phyloP scores from a whole-genome alignment of 2,113 vertebrate species.

The Ursus arctos region DNA sequence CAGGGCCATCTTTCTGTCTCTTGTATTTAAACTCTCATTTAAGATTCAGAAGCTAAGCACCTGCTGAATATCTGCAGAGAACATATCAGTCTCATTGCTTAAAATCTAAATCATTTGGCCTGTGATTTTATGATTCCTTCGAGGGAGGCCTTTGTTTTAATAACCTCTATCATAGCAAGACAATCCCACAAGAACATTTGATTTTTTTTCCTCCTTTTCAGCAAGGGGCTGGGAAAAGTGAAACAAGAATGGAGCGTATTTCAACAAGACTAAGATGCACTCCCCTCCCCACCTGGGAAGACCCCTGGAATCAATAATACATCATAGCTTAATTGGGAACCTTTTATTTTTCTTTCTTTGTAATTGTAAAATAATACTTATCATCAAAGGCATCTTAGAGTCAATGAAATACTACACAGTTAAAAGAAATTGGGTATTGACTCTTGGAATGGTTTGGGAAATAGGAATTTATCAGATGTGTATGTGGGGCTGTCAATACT shows the following conservation, averaged over 20 bases:
- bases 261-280: constrained; percentile 17
- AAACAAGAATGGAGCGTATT: not conserved
- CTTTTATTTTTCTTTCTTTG: constrained; percentile 19
- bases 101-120: not conserved
- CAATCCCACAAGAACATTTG: not conserved
- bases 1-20: not conserved
- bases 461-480: not conserved
- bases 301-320: not conserved
- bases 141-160: not conserved
- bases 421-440: not conserved
- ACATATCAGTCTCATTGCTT: not conserved
- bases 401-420: not conserved
- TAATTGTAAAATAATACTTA: not conserved
- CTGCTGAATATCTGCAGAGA: not conserved
- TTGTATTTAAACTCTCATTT: not conserved
- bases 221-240: constrained; percentile 7
- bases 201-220: not conserved
- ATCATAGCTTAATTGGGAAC: not conserved
- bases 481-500: not conserved
- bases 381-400: constrained; percentile 2
- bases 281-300: not conserved
- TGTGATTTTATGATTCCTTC: not conserved
- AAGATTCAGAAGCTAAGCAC: not conserved
- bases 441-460: not conserved
- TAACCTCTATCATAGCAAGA: not conserved